Base-by-base conservation (phyloP, 2,888 invertebrate species). In the Eilema griseolum region DNA sequence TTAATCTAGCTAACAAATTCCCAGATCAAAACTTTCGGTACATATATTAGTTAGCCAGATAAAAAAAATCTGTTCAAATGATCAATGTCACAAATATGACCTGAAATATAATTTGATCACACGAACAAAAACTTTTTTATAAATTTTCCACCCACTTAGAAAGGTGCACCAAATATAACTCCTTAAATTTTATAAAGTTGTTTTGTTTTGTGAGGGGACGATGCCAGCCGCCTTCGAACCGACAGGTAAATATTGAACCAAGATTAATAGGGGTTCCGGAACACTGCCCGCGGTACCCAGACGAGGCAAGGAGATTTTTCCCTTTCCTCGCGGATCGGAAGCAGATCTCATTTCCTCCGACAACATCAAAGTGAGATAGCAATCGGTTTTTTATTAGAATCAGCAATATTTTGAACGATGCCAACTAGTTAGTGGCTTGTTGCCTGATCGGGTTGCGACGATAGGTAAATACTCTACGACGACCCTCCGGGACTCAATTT, bases 301-400 rank as follows among this genome's bases (percentile, higher is more conserved):
- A 91, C 89, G 85, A 87, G 90, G 87, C 88, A 89, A 90, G 88
- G 86, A 93, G 93, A 93, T 95, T 93, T 93, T 93, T 94, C 91
- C 89, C 90, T 92, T 93, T 94, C 90, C 91, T 90, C 90, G 90
- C 89, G 89, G 91, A 93, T 95, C 92, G 93, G 94, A 93, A 93
- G 91, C 93, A 91, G 93, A 95, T 94, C 94, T 93, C 92, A 95
- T 95, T 95, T 95, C 95, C 95, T 92, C 88, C 89, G 93, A 93
- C 94, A 93, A 94, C 95, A 95, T 95, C 95, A 94, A 95, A 95
- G 95, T 94, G 92, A 91, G 93, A 93, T 93, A 92, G 92, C 93
- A 90, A 93, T 94, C 93, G 92, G 90, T 90, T 94, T 94, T 93
- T 93, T 94, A 94, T 94, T 90, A 79, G 94, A 91, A 92, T 95